phyloP scores from a whole-genome alignment of 2,113 vertebrate genomes.

The Vireo altiloquus region DNA sequence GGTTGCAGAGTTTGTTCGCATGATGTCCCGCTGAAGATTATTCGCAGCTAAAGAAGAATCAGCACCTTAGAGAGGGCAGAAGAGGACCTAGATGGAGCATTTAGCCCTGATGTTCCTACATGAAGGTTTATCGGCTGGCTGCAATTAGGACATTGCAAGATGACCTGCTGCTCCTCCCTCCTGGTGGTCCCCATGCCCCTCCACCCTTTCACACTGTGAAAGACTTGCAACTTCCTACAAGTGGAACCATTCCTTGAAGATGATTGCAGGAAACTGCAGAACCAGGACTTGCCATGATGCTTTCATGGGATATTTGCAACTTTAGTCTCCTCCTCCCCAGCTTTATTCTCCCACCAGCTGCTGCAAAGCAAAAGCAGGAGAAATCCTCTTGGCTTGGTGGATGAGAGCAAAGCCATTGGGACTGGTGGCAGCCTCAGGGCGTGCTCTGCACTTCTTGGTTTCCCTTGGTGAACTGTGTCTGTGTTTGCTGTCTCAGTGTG shows the following conservation, averaged over 20 bases:
- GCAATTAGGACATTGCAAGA: conserved; percentile 64
- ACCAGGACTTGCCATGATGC: conserved; percentile 57
- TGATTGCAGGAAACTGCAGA: conserved; percentile 39
- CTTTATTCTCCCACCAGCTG: conserved; percentile 58
- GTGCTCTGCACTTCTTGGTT: conserved; percentile 55
- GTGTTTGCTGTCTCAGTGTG: conserved; percentile 46
- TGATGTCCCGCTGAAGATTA: conserved; percentile 92
- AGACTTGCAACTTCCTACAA: conserved; percentile 74
- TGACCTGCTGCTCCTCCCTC: conserved; percentile 66
- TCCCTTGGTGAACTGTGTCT: conserved; percentile 56
- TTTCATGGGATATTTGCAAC: conserved; percentile 48
- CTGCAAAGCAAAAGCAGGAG: conserved; percentile 41
- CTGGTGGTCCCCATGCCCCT: conserved; percentile 64
- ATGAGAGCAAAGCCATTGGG: conserved; percentile 25
- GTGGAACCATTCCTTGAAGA: conserved; percentile 67
- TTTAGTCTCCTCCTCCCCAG: conserved; percentile 51
- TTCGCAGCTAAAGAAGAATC: conserved; percentile 40
- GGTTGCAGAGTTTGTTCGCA: conserved; percentile 89
- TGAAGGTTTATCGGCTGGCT: conserved; percentile 64
- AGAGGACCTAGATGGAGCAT: conserved; percentile 59
- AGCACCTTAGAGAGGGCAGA: conserved; percentile 60
- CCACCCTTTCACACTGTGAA: conserved; percentile 81
- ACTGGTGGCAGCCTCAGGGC: conserved; percentile 58
- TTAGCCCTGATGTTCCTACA: conserved; percentile 57
- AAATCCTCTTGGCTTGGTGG: conserved; percentile 8